phyloP scores from a whole-genome alignment of 2,797 vertebrate genomes.

The Alosa sapidissima region DNA sequence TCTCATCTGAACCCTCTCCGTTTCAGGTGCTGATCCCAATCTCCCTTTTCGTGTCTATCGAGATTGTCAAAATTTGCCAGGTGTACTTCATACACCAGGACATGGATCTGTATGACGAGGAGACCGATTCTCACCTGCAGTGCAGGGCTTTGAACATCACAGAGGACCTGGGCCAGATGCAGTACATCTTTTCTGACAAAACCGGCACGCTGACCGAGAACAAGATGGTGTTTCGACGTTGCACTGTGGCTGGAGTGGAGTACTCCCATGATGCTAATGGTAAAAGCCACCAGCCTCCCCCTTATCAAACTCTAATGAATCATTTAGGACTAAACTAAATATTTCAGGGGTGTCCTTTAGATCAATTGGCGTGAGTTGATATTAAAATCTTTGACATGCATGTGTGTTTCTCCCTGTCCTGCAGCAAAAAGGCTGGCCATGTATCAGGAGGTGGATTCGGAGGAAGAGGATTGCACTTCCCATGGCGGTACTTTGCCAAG shows the following conservation, averaged over 20 bases:
- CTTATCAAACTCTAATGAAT: not conserved
- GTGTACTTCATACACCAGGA: conserved; percentile 98
- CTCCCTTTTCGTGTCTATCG: conserved; percentile 98
- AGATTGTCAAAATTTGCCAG: conserved; percentile 97
- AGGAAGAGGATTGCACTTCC: conserved; percentile 86
- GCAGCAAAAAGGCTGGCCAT: conserved; percentile 88
- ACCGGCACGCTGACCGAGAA: conserved; percentile 97
- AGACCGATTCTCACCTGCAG: conserved; percentile 90
- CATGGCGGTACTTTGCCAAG: conserved; percentile 79
- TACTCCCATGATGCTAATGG: conserved; percentile 96
- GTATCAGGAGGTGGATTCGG: conserved; percentile 93
- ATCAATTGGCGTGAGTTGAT: not conserved
- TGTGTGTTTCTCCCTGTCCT: not conserved
- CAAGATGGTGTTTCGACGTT: conserved; percentile 98
- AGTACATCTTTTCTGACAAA: conserved; percentile 98
- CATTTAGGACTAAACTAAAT: not conserved
- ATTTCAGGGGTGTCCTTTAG: not conserved
- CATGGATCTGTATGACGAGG: conserved; percentile 90
- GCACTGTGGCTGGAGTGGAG: conserved; percentile 92
- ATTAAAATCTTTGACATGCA: not conserved
- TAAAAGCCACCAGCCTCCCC: conserved; percentile 62
- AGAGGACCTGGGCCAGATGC: conserved; percentile 95
- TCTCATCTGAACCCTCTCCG: conserved; percentile 25
- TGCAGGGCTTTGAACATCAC: conserved; percentile 97
- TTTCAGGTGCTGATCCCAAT: conserved; percentile 93